phyloP scores from a whole-genome alignment of 2,888 invertebrate genomes.

The Choristoneura rosaceana region DNA sequence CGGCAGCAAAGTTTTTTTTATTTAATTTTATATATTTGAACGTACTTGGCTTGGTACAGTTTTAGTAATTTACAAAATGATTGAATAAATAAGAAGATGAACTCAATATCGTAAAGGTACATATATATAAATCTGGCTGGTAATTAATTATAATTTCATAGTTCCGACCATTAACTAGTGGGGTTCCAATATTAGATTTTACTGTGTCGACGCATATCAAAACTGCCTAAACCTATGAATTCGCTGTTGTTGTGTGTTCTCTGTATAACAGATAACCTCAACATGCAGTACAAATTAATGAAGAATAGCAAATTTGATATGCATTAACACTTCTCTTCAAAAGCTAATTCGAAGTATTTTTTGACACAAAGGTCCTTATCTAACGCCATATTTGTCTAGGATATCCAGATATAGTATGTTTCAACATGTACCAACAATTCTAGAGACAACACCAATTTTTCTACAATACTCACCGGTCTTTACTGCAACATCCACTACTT shows the following conservation, averaged over 20 bases:
- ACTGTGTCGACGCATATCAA: neutral
- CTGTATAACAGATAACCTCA: no score
- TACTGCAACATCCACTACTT: slow-evolving; percentile 6
- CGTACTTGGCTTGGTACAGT: neutral
- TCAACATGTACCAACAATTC: slow-evolving; percentile 26
- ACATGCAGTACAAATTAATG: no score
- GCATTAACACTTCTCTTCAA: neutral
- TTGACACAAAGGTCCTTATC: slow-evolving; percentile 19
- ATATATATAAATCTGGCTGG: neutral
- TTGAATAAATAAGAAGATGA: neutral
- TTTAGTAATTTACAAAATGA: neutral
- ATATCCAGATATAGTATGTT: slow-evolving; percentile 7
- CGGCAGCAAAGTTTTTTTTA: neutral
- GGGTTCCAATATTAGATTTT: slow-evolving; percentile 7
- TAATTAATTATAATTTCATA: slow-evolving; percentile 6
- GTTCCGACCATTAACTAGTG: slow-evolving; percentile 12
- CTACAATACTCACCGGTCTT: slow-evolving; percentile 21
- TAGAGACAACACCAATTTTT: slow-evolving; percentile 24
- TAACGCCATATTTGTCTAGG: slow-evolving; percentile 14
- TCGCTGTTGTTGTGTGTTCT: no score
- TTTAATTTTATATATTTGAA: neutral
- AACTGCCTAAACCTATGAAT: no score
- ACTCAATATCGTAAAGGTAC: neutral
- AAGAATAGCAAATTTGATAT: no score
- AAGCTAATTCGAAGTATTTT: slow-evolving; percentile 11